These are phyloP conservation scores for Metallyticus violacea DNA, from an alignment of 2,888 invertebrate genomes.

Conservation along the genomic window DNA sequence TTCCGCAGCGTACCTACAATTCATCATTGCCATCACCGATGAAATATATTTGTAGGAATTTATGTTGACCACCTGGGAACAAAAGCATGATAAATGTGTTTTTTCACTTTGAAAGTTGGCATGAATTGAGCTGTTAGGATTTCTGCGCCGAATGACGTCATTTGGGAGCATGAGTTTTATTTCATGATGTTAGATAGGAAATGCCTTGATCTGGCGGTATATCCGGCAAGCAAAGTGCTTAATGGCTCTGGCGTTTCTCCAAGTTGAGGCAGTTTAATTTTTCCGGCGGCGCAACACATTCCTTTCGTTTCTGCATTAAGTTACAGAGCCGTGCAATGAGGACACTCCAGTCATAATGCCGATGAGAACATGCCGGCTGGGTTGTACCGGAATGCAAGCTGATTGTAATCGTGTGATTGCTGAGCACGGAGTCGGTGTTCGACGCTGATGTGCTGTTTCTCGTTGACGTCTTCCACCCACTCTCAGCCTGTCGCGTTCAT, in stretches of 20 bases:
- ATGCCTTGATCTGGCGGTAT: slow-evolving; percentile 17
- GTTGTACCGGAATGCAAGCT: slow-evolving; percentile 30
- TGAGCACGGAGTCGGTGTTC: slow-evolving; percentile 28
- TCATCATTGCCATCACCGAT: slow-evolving; percentile 11
- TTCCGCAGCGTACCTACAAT: slow-evolving; percentile 1
- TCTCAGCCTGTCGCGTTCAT: slow-evolving; percentile 24
- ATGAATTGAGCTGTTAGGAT: not conserved
- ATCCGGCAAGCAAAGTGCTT: slow-evolving; percentile 20
- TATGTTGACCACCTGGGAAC: not conserved
- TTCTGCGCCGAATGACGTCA: not conserved
- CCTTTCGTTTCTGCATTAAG: not conserved
- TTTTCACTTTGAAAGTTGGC: not conserved
- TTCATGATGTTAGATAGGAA: slow-evolving; percentile 6
- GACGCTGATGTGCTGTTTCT: slow-evolving; percentile 30
- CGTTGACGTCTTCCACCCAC: slow-evolving; percentile 27
- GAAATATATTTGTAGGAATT: slow-evolving; percentile 16
- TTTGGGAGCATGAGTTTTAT: not conserved
- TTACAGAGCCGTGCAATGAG: slow-evolving; percentile 1
- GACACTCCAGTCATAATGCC: slow-evolving; percentile 1
- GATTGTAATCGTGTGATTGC: slow-evolving; percentile 23
- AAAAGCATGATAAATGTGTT: slow-evolving; percentile 3
- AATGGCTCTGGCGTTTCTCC: slow-evolving; percentile 27
- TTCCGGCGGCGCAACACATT: not conserved
- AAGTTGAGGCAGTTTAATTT: slow-evolving; percentile 19
- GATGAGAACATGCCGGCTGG: slow-evolving; percentile 16